Evolutionary conservation across 1,140 invertebrate genomes (phyloP), one percentile per base, ranked within the genome.

Genomic region (Acyrthosiphon pisum): DNA sequence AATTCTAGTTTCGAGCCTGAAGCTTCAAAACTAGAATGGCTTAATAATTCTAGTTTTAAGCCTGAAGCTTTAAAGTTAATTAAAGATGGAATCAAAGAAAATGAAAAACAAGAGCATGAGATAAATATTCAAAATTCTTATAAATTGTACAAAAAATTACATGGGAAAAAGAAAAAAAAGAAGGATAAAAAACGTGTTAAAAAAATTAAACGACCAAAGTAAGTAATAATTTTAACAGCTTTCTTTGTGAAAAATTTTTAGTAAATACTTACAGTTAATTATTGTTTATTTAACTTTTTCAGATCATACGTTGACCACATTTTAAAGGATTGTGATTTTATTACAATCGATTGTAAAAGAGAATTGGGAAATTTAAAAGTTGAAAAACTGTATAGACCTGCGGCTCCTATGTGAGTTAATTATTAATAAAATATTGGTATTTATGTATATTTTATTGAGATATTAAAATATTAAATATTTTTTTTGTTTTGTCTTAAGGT

Each of bases 341-440:
- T 93, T 84, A 30, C 46, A 30, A 84, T 93, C 30, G 91, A 93
- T 93, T 83, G 91, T 18, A 93, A 93, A 86, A 48, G 22, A 37
- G 91, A 93, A 83, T 22, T 56, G 46, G 91, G 91, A 86, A 93
- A 93, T 93, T 93, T 93, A 93, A 93, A 93, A 93, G 91, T 93
- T 53, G 81, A 93, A 41, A 93, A 93, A 93, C 20, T 93, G 7
- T 86, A 93, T 56, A 93, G 81, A 86, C 91, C 91, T 53, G 91
- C 91, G 22, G 91, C 91, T 86, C 91, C 91, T 56, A 56, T 41
- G 91, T 93, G 86, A 84, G 81, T 93, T 50, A 50, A 83, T 18
- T 50, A 37, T 83, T 37, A 83, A 37, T 0, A 48, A 48, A 26
- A 76, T 76, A 30, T n/a, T 9, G 3, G 9, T 35, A 76, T 2